phyloP scores from a whole-genome alignment of 1,140 invertebrate species.

The Drosophila bocki region DNA sequence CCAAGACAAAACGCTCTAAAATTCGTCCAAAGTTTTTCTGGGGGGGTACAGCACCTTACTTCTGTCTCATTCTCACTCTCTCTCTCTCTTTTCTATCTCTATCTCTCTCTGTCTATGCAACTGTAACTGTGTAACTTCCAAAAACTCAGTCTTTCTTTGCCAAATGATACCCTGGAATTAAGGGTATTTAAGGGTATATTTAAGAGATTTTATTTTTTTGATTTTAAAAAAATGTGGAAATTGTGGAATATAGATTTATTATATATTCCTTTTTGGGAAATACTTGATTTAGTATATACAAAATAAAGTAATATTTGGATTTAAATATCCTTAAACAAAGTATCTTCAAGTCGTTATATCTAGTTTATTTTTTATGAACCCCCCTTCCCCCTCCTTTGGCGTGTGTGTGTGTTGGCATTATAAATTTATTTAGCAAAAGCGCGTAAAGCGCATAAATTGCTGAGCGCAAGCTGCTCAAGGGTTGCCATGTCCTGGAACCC shows the following conservation, averaged over 20 bases:
- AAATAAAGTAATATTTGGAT: not conserved
- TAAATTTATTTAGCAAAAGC: slow-evolving; percentile 81
- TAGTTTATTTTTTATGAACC: no score
- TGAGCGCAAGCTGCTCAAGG: slow-evolving; percentile 70
- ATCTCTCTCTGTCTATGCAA: slow-evolving; percentile 28
- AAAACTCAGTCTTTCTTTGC: slow-evolving; percentile 19
- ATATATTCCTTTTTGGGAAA: not conserved
- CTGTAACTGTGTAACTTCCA: slow-evolving; percentile 52
- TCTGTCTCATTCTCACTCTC: not conserved
- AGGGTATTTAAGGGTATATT: no score
- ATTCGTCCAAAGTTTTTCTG: slow-evolving; percentile 47
- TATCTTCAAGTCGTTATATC: slow-evolving; percentile 1
- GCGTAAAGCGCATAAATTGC: slow-evolving; percentile 76
- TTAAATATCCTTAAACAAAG: slow-evolving; percentile 6
- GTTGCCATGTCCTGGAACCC: slow-evolving; percentile 37
- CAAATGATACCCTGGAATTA: slow-evolving; percentile 23
- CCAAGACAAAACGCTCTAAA: slow-evolving; percentile 60
- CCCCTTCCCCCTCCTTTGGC: no score
- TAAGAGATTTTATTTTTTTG: no score
- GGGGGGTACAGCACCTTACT: not conserved
- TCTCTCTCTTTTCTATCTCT: not conserved
- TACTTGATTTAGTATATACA: not conserved
- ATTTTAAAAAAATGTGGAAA: no score
- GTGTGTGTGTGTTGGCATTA: slow-evolving; percentile 50
- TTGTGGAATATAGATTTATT: not conserved